Evolutionary conservation across 2,797 vertebrate species (phyloP).

Genomic region (Parambassis ranga): DNA sequence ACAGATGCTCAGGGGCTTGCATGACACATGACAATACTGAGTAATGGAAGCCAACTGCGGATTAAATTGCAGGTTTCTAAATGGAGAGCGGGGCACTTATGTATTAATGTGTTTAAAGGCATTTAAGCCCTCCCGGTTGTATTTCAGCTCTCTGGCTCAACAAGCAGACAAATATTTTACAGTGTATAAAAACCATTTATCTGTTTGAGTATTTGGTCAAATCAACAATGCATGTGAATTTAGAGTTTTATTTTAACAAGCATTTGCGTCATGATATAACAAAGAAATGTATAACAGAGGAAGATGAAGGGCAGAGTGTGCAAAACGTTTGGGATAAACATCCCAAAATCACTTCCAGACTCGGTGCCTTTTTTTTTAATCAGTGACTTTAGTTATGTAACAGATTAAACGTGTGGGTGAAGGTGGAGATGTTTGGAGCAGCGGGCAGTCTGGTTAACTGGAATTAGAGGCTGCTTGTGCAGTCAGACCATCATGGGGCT

Average conservation of each 20-base stretch:
- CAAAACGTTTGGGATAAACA: neutral
- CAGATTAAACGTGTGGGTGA: slow-evolving; percentile 59
- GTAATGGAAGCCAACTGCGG: slow-evolving; percentile 22
- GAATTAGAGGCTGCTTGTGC: slow-evolving; percentile 68
- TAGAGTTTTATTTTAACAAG: too few species aligned
- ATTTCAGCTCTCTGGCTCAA: neutral
- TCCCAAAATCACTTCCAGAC: neutral
- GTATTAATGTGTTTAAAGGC: slow-evolving; percentile 30
- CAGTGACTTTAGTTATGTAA: slow-evolving; percentile 60
- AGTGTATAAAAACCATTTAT: neutral
- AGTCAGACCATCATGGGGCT: slow-evolving; percentile 62
- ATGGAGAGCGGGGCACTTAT: slow-evolving; percentile 30
- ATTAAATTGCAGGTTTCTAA: slow-evolving; percentile 38
- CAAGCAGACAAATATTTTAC: neutral
- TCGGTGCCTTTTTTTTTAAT: neutral
- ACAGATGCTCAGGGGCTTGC: neutral
- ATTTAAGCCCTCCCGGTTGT: slow-evolving; percentile 1
- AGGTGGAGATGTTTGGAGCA: slow-evolving; percentile 74
- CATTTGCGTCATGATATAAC: too few species aligned
- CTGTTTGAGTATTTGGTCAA: too few species aligned
- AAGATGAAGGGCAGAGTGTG: neutral
- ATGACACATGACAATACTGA: slow-evolving; percentile 3
- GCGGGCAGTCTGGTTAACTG: slow-evolving; percentile 48
- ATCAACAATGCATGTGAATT: too few species aligned
- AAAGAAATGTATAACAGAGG: too few species aligned